Evolutionary conservation across 2,797 vertebrate species (phyloP).

Genomic region (Smutsia gigantea): DNA sequence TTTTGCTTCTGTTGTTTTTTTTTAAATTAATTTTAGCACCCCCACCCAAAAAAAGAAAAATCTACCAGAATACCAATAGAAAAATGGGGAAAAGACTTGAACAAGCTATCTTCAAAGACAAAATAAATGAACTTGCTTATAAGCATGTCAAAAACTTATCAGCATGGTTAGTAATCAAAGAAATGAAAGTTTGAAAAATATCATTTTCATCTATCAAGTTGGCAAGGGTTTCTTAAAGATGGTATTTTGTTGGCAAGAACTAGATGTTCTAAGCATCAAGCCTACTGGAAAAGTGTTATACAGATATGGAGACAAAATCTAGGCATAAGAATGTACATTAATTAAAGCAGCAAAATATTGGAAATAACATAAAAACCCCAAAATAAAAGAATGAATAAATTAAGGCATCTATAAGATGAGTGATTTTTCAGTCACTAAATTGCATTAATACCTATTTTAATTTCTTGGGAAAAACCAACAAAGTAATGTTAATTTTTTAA

Average conservation of each 20-base stretch:
- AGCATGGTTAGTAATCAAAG: background rate
- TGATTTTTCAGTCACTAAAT: background rate
- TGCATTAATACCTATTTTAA: background rate
- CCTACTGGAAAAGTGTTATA: background rate
- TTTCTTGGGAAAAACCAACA: background rate
- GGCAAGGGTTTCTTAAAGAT: constrained; percentile 15
- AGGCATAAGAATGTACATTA: background rate
- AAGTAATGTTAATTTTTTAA: background rate
- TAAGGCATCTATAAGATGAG: background rate
- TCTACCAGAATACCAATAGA: background rate
- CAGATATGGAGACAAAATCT: background rate
- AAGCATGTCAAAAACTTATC: background rate
- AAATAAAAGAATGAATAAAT: constrained; percentile 31
- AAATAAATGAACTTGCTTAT: background rate
- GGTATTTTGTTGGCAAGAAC: background rate
- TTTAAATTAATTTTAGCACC: background rate
- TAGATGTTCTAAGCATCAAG: background rate
- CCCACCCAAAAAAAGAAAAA: background rate
- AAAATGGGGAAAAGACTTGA: background rate
- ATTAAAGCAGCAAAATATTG: background rate
- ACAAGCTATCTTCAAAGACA: background rate
- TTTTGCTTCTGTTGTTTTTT: background rate
- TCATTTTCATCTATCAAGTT: background rate
- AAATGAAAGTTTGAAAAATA: constrained; percentile 22
- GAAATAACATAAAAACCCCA: constrained; percentile 25